Evolutionary conservation across 1,140 invertebrate species (phyloP), one percentile per base, ranked within the genome.

Genomic region (Bombus ignitus): DNA sequence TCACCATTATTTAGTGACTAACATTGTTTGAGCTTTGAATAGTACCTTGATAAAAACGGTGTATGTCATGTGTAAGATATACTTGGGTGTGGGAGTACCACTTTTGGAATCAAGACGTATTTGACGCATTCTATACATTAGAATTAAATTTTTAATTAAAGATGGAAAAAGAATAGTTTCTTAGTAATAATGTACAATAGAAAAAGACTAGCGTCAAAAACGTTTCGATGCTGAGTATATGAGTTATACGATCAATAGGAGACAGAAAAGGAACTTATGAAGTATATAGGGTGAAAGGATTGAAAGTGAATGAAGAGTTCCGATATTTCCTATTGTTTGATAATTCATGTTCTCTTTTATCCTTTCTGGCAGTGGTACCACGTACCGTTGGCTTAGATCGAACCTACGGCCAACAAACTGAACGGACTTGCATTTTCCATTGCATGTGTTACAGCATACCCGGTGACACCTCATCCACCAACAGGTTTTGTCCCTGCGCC

Each of bases 41-140:
- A 95, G 94, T 95, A 95, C 93, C 92, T 95, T 95, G 92, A 95
- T 95, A 92, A 95, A 95, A 95, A 95, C 94, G 94, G 94, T 95
- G 93, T 95, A 95, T 95, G 95, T 95, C 94, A 95, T 95, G 95
- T 95, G 94, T 95, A 95, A 95, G 94, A 95, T 95, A 95, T 95
- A 94, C 93, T 94, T 95, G 95, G 95, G 94, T 95, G 93, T 94
- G 94, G 94, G 93, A 94, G 93, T 94, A 94, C 92, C 90, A 92
- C 93, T 94, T 90, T 92, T 84, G 71, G 66, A 75, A 76, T 90
- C 87, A 81, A 81, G 68, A 44, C 71, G 66, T 86, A 25, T 84
- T 88, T 62, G 87, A 88, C 65, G 53, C 75, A 65, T 10, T 12
- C 3, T 25, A 15, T 75, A 13, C 37, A 3, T 35, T n/a, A 6